phyloP scores from a whole-genome alignment of 2,113 vertebrate species.

The Dasyurus viverrinus region DNA sequence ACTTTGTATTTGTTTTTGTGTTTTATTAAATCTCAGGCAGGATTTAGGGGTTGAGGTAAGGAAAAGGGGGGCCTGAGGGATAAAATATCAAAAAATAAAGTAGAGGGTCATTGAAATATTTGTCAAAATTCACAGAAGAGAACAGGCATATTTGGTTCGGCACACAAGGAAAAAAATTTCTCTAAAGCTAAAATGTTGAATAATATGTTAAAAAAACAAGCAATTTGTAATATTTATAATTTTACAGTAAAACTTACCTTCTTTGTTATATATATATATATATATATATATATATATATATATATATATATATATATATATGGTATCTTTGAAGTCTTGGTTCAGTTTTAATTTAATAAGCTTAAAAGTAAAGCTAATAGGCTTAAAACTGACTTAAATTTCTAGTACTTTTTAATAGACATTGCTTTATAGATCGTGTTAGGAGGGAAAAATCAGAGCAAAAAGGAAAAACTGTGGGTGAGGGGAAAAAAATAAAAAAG shows the following conservation, averaged over 20 bases:
- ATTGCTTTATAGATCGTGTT: too few species aligned
- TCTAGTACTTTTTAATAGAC: background rate
- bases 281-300: too few species aligned
- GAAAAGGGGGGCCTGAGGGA: background rate
- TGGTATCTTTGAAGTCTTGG: background rate
- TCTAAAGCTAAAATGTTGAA: background rate
- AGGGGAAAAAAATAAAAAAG: too few species aligned
- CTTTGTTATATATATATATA: too few species aligned
- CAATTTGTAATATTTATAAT: background rate
- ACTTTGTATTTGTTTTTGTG: background rate
- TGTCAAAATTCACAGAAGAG: background rate
- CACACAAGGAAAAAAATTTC: background rate
- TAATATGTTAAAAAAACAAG: background rate
- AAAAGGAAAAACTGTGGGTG: too few species aligned
- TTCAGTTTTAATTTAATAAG: background rate
- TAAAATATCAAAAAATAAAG: background rate
- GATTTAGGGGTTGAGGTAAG: background rate
- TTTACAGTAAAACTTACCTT: background rate
- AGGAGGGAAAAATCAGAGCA: too few species aligned
- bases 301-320: background rate
- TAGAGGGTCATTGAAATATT: background rate
- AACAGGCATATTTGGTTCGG: background rate
- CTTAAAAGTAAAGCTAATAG: background rate
- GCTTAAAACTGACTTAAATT: background rate
- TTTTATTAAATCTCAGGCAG: background rate